Evolutionary conservation across 92 coral and sea anemone genomes (phyloP).

Genomic region (Actinernus sp.): DNA sequence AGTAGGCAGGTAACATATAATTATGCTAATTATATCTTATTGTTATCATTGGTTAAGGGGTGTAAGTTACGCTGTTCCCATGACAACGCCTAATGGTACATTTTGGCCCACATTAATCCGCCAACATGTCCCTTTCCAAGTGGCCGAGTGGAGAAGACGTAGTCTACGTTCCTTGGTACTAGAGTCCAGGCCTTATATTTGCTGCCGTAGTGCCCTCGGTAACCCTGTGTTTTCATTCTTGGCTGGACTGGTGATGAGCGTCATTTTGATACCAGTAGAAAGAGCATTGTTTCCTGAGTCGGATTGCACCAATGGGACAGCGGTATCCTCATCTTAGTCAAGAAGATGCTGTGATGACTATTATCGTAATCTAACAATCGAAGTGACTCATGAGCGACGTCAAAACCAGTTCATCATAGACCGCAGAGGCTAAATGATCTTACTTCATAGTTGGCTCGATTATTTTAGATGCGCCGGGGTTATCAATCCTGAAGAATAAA

Average conservation of each 20-base stretch:
- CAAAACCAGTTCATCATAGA: too few species aligned
- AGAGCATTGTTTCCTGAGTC: not conserved
- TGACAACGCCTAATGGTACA: not conserved
- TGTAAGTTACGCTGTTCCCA: too few species aligned
- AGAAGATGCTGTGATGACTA: too few species aligned
- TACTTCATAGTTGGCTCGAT: too few species aligned
- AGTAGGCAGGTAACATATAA: too few species aligned
- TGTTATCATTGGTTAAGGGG: too few species aligned
- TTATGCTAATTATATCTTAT: not conserved
- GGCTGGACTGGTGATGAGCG: not conserved
- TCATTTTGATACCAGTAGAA: not conserved
- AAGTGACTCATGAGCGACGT: too few species aligned
- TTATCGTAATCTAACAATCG: too few species aligned
- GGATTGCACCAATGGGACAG: not conserved
- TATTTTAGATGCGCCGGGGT: too few species aligned
- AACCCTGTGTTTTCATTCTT: slow-evolving; percentile 1
- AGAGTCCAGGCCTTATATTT: not conserved
- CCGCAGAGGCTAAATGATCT: too few species aligned
- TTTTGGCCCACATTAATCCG: not conserved
- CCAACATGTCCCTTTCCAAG: not conserved
- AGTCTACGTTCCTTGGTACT: not conserved
- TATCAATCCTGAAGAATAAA: too few species aligned
- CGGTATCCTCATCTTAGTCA: too few species aligned
- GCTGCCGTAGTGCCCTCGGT: not conserved
- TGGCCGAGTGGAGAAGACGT: not conserved